Conservation (phyloP, 2,113 vertebrate species). For the Microtus montanus region DNA sequence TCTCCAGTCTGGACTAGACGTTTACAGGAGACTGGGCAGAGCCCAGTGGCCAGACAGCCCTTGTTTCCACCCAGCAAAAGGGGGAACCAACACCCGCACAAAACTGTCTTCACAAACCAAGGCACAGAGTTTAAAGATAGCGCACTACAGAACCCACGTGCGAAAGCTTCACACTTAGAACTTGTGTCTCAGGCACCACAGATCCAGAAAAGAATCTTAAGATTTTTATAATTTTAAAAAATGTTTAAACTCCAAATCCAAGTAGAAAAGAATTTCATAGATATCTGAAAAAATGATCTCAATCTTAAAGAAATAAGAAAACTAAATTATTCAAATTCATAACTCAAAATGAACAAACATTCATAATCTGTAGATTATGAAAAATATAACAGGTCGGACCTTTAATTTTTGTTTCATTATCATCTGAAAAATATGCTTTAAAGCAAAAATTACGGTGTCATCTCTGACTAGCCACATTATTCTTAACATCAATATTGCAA, state of each 20-base stretch:
- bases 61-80: not conserved
- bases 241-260: constrained; percentile 16
- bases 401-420: not conserved
- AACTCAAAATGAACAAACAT: constrained; percentile 11
- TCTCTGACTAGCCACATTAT: not conserved
- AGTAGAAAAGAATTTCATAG: not conserved
- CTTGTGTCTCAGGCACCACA: not conserved
- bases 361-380: constrained; percentile 2
- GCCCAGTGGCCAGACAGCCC: not conserved
- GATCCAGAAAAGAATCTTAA: not conserved
- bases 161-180: not conserved
- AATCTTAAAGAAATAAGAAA: constrained; percentile 8
- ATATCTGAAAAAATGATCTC: not conserved
- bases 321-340: constrained; percentile 39
- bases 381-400: not conserved
- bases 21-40: not conserved
- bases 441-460: not conserved
- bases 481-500: not conserved
- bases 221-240: constrained; percentile 35
- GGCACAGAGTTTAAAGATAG: not conserved
- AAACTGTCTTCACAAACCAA: not conserved
- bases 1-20: not conserved
- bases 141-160: not conserved
- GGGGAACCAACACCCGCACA: not conserved
- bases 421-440: constrained; percentile 50